Evolutionary conservation across 2,113 vertebrate genomes (phyloP).

Genomic region (Lepus americanus): DNA sequence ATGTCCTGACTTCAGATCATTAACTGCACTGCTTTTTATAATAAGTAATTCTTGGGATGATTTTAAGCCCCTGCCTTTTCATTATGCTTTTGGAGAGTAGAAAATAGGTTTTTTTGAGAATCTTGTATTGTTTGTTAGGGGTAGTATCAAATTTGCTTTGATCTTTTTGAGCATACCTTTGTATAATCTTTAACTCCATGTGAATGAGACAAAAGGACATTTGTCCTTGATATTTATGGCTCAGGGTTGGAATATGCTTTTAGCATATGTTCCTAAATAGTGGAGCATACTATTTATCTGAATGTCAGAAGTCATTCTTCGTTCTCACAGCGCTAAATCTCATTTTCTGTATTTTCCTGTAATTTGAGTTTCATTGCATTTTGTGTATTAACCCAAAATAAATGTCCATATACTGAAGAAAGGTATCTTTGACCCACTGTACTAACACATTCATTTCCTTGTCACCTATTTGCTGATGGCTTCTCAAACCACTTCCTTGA

Average conservation of each 20-base stretch:
- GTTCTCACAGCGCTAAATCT: neutral
- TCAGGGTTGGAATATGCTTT: neutral
- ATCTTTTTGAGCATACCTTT: neutral
- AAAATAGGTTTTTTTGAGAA: neutral
- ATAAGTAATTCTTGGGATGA: neutral
- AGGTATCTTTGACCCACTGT: neutral
- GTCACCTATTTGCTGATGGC: neutral
- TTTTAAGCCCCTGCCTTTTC: neutral
- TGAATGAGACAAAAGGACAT: neutral
- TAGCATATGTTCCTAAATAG: conserved; percentile 15
- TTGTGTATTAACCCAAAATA: conserved; percentile 17
- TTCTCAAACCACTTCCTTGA: neutral
- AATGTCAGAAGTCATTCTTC: neutral
- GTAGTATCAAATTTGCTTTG: neutral
- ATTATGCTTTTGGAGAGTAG: neutral
- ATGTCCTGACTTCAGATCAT: neutral
- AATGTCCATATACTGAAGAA: neutral
- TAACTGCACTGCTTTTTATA: neutral
- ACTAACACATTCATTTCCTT: neutral
- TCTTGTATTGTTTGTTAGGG: neutral
- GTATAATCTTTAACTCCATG: neutral
- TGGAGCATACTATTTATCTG: neutral
- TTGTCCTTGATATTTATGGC: neutral
- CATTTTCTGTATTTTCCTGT: conserved; percentile 26
- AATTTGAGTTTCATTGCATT: conserved; percentile 42